Evolutionary conservation across 1,140 invertebrate genomes (phyloP).

Genomic region (Copidosoma floridanum): DNA sequence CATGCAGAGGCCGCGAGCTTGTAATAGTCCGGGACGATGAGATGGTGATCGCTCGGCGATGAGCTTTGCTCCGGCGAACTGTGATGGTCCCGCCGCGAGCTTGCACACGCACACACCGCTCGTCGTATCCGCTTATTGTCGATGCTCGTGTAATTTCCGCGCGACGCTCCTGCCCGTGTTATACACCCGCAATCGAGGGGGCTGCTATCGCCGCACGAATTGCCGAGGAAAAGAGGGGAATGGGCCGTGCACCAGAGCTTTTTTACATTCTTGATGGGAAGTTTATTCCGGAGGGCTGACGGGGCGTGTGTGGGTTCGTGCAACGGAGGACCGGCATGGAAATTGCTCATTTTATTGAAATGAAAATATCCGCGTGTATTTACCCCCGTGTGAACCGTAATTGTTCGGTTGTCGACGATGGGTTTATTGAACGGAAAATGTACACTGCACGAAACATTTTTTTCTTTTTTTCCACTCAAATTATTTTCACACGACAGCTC

Average conservation of each 20-base stretch:
- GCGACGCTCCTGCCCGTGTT: no score
- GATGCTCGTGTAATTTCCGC: conserved; percentile 40
- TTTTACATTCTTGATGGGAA: not conserved
- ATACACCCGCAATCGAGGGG: conserved; percentile 14
- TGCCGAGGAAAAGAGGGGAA: no score
- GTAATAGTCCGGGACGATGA: conserved; percentile 51
- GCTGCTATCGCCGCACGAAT: conserved; percentile 10
- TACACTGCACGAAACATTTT: no score
- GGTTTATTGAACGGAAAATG: no score
- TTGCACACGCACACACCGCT: conserved; percentile 34
- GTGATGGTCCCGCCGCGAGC: conserved; percentile 54
- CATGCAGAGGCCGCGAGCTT: conserved; percentile 39
- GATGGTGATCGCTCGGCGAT: conserved; percentile 55
- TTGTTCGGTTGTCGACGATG: no score
- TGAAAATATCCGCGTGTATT: not conserved
- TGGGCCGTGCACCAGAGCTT: not conserved
- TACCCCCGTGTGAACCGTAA: no score
- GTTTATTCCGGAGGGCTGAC: not conserved
- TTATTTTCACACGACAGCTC: no score
- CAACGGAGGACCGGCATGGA: not conserved
- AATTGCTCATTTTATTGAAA: conserved; percentile 18
- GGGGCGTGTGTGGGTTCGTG: no score
- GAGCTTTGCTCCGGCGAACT: conserved; percentile 44
- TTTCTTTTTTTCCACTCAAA: no score
- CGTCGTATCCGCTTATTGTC: conserved; percentile 39